Evolutionary conservation across 2,888 invertebrate species (phyloP), one percentile per base, ranked within the genome.

Genomic region (Ptychoptera contaminata): DNA sequence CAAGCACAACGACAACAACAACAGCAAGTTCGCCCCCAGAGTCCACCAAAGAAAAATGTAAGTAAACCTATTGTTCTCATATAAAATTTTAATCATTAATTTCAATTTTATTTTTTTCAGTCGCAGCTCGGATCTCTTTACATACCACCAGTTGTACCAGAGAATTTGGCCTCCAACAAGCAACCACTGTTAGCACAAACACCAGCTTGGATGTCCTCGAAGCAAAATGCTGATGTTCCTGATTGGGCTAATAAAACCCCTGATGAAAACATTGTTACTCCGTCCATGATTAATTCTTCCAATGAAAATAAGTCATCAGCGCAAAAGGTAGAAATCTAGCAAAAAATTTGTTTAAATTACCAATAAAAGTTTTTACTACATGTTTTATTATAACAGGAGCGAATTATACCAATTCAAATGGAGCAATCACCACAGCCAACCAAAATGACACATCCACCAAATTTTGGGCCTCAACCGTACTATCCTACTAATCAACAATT

Each of bases 121-220:
- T 43, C 61, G 9, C 62, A 65, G 51, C 62, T 73, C 46, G 73
- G 73, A 45, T 68, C 71, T 12, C 60, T 73, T 36, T 73, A 73
- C 51, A 72, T 73, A 47, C 72, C 73, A 37, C 73, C 73, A 7
- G 46, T 76, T 69, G 59, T 70, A 31, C 54, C 61, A 53, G 47
- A 56, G 57, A 48, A 55, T 58, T 45, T 53, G 73, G 36, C 53
- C 23, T 29, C 35, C 2, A 46, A 35, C 30, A 23, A 56, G 29
- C 60, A 60, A 49, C 42, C 42, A 35, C 29, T 30, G 10, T 16
- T 48, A 10, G 16, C 34, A 29, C 44, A 45, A 11, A 48, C 51
- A 40, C 49, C 55, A 45, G 43, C 48, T 34, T 51, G 51, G 53
- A 46, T 51, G 46, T 45, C 50, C 11, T 47, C 47, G 16, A 48